Base-by-base conservation (phyloP, 2,888 invertebrate genomes). In the Dyspetes luteomarginatus region DNA sequence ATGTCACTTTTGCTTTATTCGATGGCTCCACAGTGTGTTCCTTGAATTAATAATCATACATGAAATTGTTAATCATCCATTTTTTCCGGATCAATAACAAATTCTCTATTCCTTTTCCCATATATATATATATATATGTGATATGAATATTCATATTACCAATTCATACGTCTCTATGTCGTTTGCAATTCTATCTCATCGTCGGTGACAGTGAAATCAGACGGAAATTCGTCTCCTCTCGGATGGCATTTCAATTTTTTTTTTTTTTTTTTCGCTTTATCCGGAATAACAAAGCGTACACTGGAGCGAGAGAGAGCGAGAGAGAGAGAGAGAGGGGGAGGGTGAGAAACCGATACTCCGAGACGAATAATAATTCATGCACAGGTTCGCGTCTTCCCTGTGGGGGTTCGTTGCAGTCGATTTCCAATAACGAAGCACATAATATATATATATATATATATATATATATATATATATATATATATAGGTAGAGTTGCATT, bases 361-460 rank as follows among this genome's bases (percentile, higher is more conserved):
- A 41, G 60, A 52, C 17, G 28, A 58, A 36, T 67, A 58, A 62
- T 62, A 64, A 75, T 67, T 48, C 50, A 41, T 60, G 30, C 9
- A n/a, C 15, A 26, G 62, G 19, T 26, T 26, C 24, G 41, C 9
- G 52, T 24, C 30, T 56, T 17, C 22, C 28, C 36, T n/a, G 2
- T 26, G 24, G 22, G 41, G 26, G 12, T 43, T 26, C 72, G 41
- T 48, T 75, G 48, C 22, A 50, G 50, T 67, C 74, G 74, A 75
- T 75, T 75, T 75, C 24, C 48, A 50, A 67, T 41, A 67, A 52
- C 48, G 67, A 36, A 58, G 22, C 24, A 64, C 9, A 62, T 62
- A 72, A 72, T n/a, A 55, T 72, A 62, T 62, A 64, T 48, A 30
- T 17, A 62, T 62, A 12, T 50, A 19, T n/a, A 15, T 19, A 24